These are phyloP conservation scores for Steinernema scapterisci DNA, from an alignment of 2,888 invertebrate genomes.

Conservation along the genomic window DNA sequence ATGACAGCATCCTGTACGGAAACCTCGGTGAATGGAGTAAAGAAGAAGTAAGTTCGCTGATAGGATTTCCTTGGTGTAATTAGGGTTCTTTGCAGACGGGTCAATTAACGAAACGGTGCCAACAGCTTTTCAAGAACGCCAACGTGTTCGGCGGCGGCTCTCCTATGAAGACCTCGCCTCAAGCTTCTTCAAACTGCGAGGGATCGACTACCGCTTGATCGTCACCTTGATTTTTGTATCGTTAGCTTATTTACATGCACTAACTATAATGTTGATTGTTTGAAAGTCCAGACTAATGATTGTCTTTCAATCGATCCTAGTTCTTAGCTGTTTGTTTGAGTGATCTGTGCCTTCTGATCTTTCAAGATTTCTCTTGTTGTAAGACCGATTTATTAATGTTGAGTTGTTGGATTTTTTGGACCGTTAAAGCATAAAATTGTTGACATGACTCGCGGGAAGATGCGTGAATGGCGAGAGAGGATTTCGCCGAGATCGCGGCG, in stretches of 20 bases:
- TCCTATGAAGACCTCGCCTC: too few relatives aligned
- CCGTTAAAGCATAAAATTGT: too few relatives aligned
- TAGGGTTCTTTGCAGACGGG: not conserved
- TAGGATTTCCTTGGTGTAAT: not conserved
- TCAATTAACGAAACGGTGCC: slow-evolving; percentile 17
- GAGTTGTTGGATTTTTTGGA: too few relatives aligned
- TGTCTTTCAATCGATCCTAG: not conserved
- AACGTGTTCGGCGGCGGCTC: slow-evolving; percentile 3
- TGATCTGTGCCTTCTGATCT: slow-evolving; percentile 22
- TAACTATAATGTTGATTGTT: not conserved
- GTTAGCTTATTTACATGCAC: too few relatives aligned
- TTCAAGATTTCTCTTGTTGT: not conserved
- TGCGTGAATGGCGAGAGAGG: too few relatives aligned
- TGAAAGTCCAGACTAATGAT: not conserved
- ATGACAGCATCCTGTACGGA: slow-evolving; percentile 53
- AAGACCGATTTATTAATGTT: too few relatives aligned
- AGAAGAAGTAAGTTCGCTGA: not conserved
- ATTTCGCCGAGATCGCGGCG: too few relatives aligned
- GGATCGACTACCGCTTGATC: too few relatives aligned
- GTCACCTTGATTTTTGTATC: too few relatives aligned
- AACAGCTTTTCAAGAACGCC: slow-evolving; percentile 17
- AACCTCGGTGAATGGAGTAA: slow-evolving; percentile 47
- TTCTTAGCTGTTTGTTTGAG: slow-evolving; percentile 7
- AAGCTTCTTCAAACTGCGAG: too few relatives aligned
- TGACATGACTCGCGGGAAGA: too few relatives aligned